Evolutionary conservation across 2,797 vertebrate genomes (phyloP), one percentile per base, ranked within the genome.

Genomic region (Gymnothorax javanicus): DNA sequence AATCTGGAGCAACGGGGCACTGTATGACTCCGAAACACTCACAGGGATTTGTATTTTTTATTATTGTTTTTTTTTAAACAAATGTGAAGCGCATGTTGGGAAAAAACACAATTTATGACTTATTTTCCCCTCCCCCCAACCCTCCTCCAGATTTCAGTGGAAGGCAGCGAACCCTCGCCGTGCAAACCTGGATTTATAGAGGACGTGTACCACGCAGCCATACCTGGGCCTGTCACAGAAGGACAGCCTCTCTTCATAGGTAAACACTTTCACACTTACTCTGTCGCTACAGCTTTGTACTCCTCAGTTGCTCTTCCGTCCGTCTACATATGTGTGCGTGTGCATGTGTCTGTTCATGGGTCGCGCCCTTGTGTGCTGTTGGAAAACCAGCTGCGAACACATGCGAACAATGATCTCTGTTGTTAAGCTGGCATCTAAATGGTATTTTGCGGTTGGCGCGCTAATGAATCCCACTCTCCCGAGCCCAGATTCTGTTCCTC

Each of bases 121-220:
- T 88, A 91, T 92, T 93, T 88, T 90, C 89, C 5, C 0, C 0
- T 90, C 4, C 0, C 0, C 11, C 88, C 91, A 89, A 4, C 0
- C 0, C 12, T 87, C 91, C 94, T 91, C 92, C 96, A 98, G 98
- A 96, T 96, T 89, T 95, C 96, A 58, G 95, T 96, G 92, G 95
- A 97, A 94, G 96, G 97, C 94, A 95, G 95, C 93, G 97, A 96
- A 94, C 94, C 95, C 91, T 92, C 93, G 89, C 95, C 96, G 92
- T 99, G 98, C 96, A 97, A 94, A 94, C 97, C 97, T 90, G 98
- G 98, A 94, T 99, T 99, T 96, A 96, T 97, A 91, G 96, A 99
- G 96, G 97, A 98, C 89, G 95, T 96, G 89, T 98, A 98, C 95
- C 96, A 94, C 87, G 97, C 94, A 92, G 67, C 86, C 88, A 93